Evolutionary conservation across 2,888 invertebrate species (phyloP), one percentile per base, ranked within the genome.

Genomic region (Pediacus dermestoides): DNA sequence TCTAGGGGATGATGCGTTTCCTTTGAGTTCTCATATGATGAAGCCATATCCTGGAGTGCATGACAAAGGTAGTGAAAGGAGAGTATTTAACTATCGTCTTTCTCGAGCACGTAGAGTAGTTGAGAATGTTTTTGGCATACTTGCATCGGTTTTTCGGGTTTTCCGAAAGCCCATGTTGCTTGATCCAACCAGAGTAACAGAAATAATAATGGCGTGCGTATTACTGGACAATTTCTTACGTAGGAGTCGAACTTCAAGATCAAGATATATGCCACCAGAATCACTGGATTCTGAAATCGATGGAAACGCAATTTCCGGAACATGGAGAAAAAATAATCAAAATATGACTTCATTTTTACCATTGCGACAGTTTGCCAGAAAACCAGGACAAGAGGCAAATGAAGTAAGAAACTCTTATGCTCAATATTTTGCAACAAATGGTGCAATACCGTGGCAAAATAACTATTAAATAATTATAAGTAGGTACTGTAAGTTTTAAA

Each of bases 1-100:
- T 15, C 46, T 57, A n/a, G 53, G 46, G 9, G 55, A 56, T 40
- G 48, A 50, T 32, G 56, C 55, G 16, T 57, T 57, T 42, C 46
- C 51, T 7, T 22, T 57, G 16, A 34, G 28, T 16, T 10, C 27
- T 13, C 30, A 44, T 33, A 37, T 53, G 30, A 39, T 46, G 37
- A 57, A 57, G 42, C 56, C 55, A 6, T 56, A 41, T 44, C 42
- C 50, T 2, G 3, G 14, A 1, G n/a, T 30, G 3, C 11, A 21
- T 9, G 8, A 27, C 2, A 37, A 38, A 26, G 8, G 16, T 6
- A 14, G 16, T 16, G 13, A 2, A 12, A 11, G 37, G 14, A 23
- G 14, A 41, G 28, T 37, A 11, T 41, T 18, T 11, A 41, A 41
- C 21, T 37, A 41, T 26, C 25, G 41, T 2, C 28, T 41, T 7